Evolutionary conservation across 2,888 invertebrate species (phyloP).

Genomic region (Athalia cordata): DNA sequence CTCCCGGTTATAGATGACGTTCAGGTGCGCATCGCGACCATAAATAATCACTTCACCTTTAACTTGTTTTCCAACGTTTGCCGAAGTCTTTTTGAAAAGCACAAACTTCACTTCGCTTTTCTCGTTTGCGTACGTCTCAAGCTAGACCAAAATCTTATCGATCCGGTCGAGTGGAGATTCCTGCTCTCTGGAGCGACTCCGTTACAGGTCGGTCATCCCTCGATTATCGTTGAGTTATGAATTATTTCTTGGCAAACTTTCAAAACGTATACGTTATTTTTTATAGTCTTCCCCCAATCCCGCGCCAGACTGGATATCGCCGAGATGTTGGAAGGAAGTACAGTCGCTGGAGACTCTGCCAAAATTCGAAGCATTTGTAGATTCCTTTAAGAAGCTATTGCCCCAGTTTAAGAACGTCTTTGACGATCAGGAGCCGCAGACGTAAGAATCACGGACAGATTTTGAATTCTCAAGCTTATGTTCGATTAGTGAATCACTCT

Average conservation of each 20-base stretch:
- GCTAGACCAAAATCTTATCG: conserved; percentile 78
- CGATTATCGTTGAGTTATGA: neutral
- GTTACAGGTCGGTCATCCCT: conserved; percentile 70
- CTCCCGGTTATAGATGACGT: conserved; percentile 78
- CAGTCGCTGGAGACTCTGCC: conserved; percentile 82
- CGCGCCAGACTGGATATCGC: conserved; percentile 86
- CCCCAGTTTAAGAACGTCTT: conserved; percentile 79
- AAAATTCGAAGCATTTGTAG: conserved; percentile 79
- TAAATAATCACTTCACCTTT: conserved; percentile 89
- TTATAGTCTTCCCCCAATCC: conserved; percentile 78
- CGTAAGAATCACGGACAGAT: conserved; percentile 67
- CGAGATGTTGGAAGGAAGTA: conserved; percentile 88
- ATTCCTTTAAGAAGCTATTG: conserved; percentile 76
- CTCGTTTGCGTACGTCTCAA: conserved; percentile 82
- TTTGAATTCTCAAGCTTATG: neutral
- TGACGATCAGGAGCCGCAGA: conserved; percentile 82
- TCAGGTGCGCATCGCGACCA: conserved; percentile 83
- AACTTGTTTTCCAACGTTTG: conserved; percentile 91
- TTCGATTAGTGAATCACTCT: neutral
- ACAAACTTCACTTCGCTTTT: conserved; percentile 91
- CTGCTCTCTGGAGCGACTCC: conserved; percentile 84
- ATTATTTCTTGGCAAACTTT: conserved; percentile 40
- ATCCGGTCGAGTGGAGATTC: conserved; percentile 83
- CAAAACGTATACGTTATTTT: neutral
- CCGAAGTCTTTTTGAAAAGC: conserved; percentile 91